These are phyloP conservation scores for Pseudococcus longispinus DNA, from an alignment of 2,888 invertebrate species.

Conservation along the genomic window DNA sequence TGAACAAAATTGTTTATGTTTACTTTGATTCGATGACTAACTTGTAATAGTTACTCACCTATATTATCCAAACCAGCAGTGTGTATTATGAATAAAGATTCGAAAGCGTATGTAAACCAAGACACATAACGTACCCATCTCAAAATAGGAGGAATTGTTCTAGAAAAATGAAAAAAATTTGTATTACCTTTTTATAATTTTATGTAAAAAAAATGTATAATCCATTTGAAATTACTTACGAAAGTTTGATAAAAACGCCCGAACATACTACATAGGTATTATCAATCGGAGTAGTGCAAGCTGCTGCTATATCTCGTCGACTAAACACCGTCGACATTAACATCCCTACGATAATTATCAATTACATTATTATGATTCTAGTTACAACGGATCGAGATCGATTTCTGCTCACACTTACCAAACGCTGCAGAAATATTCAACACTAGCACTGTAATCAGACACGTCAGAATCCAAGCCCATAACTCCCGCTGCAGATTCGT, in stretches of 20 bases:
- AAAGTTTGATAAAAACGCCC: slow-evolving; percentile 49
- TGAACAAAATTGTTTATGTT: no score
- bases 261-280: slow-evolving; percentile 40
- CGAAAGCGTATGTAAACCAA: slow-evolving; percentile 38
- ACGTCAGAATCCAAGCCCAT: background rate
- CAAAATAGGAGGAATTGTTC: slow-evolving; percentile 35
- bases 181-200: background rate
- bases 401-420: background rate
- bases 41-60: background rate
- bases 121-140: slow-evolving; percentile 49
- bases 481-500: background rate
- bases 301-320: background rate
- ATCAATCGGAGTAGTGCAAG: slow-evolving; percentile 27
- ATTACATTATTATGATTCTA: background rate
- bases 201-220: background rate
- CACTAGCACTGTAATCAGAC: slow-evolving; percentile 9
- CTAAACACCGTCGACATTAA: slow-evolving; percentile 22
- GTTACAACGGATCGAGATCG: background rate
- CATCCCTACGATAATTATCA: background rate
- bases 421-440: slow-evolving; percentile 50
- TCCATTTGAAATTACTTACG: slow-evolving; percentile 46
- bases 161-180: background rate
- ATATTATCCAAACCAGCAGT: background rate
- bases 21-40: no score
- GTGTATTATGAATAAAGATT: slow-evolving; percentile 42